Evolutionary conservation across 2,113 vertebrate species (phyloP).

Genomic region (Corydoras maculifer): DNA sequence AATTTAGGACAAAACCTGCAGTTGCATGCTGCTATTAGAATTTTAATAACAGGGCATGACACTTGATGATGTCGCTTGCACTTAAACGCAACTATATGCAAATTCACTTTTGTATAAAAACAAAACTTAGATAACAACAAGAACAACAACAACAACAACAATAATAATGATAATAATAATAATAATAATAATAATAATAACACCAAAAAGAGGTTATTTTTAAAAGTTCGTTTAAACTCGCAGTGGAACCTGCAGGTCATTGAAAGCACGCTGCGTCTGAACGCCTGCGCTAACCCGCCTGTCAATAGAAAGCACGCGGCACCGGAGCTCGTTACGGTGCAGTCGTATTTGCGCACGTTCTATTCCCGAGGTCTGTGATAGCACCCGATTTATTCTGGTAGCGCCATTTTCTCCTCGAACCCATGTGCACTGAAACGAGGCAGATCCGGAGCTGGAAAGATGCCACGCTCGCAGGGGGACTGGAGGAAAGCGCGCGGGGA

Average conservation of each 20-base stretch:
- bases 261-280: too few species aligned
- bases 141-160: too few species aligned
- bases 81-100: too few species aligned
- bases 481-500: conserved; percentile 1
- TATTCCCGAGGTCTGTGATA: not conserved
- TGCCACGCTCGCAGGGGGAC: conserved; percentile 45
- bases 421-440: conserved; percentile 65
- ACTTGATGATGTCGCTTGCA: too few species aligned
- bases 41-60: too few species aligned
- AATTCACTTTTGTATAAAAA: too few species aligned
- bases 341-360: not conserved
- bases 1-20: too few species aligned
- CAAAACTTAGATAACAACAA: too few species aligned
- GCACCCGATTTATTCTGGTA: conserved; percentile 36
- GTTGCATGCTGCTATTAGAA: too few species aligned
- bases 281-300: too few species aligned
- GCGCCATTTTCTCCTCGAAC: conserved; percentile 74
- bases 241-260: too few species aligned
- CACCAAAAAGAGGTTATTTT: not conserved
- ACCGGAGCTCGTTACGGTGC: not conserved
- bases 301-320: not conserved
- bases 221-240: too few species aligned
- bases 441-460: conserved; percentile 54
- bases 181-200: not conserved
- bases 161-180: not conserved